phyloP scores from a whole-genome alignment of 2,888 invertebrate species.

The Podotricha telesiphe region DNA sequence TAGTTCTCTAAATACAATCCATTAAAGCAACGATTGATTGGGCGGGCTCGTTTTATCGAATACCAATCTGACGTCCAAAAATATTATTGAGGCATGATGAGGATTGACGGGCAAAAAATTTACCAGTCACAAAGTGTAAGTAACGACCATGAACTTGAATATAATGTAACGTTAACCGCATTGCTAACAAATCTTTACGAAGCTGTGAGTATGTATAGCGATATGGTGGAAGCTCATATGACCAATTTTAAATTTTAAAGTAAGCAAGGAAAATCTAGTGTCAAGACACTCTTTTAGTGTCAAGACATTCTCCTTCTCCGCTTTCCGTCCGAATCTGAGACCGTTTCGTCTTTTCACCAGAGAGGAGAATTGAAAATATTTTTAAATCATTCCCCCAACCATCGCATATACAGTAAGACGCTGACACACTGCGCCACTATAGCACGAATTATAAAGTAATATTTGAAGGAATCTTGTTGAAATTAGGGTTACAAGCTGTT shows the following conservation, averaged over 20 bases:
- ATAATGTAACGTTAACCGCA: background rate
- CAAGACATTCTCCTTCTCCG: too few species aligned
- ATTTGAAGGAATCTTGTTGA: too few species aligned
- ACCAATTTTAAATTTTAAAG: background rate
- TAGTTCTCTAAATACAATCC: slow-evolving; percentile 68
- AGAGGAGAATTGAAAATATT: too few species aligned
- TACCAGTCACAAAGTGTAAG: slow-evolving; percentile 38
- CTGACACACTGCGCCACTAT: too few species aligned
- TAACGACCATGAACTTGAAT: slow-evolving; percentile 3
- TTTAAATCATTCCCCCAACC: too few species aligned
- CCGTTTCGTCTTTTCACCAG: too few species aligned
- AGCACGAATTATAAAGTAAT: too few species aligned
- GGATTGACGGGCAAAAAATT: slow-evolving; percentile 62
- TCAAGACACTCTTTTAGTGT: too few species aligned
- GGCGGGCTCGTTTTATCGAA: slow-evolving; percentile 63
- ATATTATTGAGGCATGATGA: slow-evolving; percentile 62
- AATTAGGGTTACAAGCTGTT: too few species aligned
- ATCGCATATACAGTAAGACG: too few species aligned
- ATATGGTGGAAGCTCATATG: background rate
- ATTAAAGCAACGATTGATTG: slow-evolving; percentile 70
- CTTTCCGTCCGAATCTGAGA: too few species aligned
- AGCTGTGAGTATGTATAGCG: background rate
- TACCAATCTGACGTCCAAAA: slow-evolving; percentile 62
- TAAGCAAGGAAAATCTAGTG: too few species aligned
- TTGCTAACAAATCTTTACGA: background rate